Percentiles rank a stretch among this genome's conserved stretches.
These are phyloP conservation scores for Argyrosomus japonicus DNA, from an alignment of 2,113 vertebrate genomes.

Conservation along the genomic window DNA sequence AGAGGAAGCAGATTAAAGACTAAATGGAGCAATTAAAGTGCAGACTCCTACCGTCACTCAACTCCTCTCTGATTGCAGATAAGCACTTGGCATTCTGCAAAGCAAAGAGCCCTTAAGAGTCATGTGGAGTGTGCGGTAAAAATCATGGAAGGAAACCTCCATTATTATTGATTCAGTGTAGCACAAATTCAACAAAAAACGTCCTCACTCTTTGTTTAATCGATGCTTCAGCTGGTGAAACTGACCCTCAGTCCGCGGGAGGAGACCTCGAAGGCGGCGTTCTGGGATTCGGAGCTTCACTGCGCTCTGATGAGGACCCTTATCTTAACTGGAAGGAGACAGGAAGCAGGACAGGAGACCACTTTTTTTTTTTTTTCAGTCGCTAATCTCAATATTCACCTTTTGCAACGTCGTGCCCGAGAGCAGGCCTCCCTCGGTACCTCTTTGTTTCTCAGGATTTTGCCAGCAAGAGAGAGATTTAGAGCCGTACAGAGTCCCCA, in stretches of 20 bases:
- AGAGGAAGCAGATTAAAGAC: conserved; percentile 61
- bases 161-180: neutral
- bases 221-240: neutral
- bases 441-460: conserved; percentile 48
- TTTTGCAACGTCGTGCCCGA: conserved; percentile 22
- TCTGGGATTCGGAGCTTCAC: conserved; percentile 31
- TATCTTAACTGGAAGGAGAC: conserved; percentile 32
- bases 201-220: neutral
- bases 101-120: conserved; percentile 26
- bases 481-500: conserved; percentile 43
- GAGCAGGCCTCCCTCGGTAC: conserved; percentile 30
- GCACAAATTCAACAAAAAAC: neutral
- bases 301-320: conserved; percentile 26
- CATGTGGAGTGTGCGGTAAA: conserved; percentile 13
- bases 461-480: conserved; percentile 42
- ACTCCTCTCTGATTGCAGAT: conserved; percentile 49
- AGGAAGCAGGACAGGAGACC: neutral
- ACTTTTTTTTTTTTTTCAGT: neutral
- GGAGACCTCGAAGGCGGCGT: conserved; percentile 17
- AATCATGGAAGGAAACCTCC: neutral
- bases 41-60: conserved; percentile 20
- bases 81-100: conserved; percentile 28
- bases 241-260: neutral
- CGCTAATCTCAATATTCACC: conserved; percentile 55
- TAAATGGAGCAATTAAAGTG: conserved; percentile 67